Conservation (phyloP, 2,888 invertebrate species). For the Alitta virens region DNA sequence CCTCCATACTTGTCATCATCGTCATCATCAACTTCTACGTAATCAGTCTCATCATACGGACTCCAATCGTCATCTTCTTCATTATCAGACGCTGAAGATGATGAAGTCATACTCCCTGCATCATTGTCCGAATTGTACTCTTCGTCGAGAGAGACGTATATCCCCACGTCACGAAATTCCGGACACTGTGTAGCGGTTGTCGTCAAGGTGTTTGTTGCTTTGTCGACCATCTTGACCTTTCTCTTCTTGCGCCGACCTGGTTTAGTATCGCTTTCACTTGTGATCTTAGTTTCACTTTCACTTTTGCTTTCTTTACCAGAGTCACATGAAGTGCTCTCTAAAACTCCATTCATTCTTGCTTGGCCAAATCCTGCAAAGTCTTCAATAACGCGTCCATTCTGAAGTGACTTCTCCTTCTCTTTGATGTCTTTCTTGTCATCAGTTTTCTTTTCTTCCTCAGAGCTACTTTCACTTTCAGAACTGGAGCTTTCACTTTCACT, state of each 20-base stretch:
- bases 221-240: constrained; percentile 1
- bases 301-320: too few species aligned
- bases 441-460: too few species aligned
- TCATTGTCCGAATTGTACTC: background rate
- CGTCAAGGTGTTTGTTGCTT: background rate
- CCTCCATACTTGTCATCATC: background rate
- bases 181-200: background rate
- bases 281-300: too few species aligned
- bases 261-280: too few species aligned
- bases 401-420: too few species aligned
- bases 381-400: too few species aligned
- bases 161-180: background rate
- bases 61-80: constrained; percentile 1
- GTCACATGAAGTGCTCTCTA: too few species aligned
- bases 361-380: too few species aligned
- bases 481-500: too few species aligned
- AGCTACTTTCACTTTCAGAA: too few species aligned
- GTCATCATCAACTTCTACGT: background rate
- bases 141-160: background rate
- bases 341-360: too few species aligned
- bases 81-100: background rate
- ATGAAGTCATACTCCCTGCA: background rate
- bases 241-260: background rate
- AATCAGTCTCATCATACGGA: constrained; percentile 1
- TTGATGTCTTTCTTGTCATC: too few species aligned